phyloP scores from a whole-genome alignment of 2,113 vertebrate genomes.

The Galeopterus variegatus region DNA sequence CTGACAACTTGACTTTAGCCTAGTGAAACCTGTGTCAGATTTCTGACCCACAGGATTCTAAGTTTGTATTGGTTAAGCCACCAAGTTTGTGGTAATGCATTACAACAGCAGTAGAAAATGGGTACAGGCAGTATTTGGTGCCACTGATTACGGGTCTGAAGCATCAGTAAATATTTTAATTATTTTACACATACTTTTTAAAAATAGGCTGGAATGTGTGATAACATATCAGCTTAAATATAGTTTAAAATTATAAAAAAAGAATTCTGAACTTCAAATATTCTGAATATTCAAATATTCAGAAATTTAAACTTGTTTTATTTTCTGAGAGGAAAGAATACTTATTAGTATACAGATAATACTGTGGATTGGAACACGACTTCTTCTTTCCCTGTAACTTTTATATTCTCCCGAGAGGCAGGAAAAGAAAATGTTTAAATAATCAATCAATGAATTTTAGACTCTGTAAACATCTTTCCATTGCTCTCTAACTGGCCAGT shows the following conservation, averaged over 20 bases:
- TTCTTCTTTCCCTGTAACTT: neutral
- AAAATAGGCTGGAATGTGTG: neutral
- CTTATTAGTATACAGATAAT: neutral
- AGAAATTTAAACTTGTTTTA: neutral
- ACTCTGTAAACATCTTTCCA: constrained; percentile 48
- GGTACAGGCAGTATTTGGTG: neutral
- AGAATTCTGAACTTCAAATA: neutral
- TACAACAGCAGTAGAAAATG: neutral
- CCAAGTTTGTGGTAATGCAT: neutral
- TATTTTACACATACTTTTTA: neutral
- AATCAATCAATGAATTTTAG: constrained; percentile 48
- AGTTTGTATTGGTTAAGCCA: neutral
- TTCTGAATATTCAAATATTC: neutral
- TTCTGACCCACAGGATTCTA: neutral
- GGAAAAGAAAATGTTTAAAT: constrained; percentile 67
- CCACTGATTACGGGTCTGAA: neutral
- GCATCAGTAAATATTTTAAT: neutral
- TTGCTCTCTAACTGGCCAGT: neutral
- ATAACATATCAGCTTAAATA: neutral
- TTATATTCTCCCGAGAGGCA: constrained; percentile 39
- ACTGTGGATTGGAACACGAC: neutral
- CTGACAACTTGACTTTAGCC: neutral
- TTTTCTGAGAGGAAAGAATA: constrained; percentile 13
- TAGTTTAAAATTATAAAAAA: neutral
- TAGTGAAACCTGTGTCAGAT: neutral